Base-by-base conservation (phyloP, 1,140 invertebrate species). In the Streblospio benedicti region DNA sequence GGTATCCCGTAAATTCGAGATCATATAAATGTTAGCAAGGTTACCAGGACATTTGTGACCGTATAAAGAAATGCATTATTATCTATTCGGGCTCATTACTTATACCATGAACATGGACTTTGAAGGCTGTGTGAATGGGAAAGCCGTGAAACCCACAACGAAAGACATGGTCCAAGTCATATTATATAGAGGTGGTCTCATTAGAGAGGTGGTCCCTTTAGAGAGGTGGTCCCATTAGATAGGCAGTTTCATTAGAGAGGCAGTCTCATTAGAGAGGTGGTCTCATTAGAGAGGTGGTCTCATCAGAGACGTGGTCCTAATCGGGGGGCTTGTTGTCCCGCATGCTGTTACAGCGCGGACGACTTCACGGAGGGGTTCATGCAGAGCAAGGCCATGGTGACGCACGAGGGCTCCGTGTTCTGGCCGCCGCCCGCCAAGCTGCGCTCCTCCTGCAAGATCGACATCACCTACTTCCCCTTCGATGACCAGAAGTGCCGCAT, bases 341-440 rank as follows among this genome's bases (percentile, higher is more conserved):
- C 6, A 6, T n/a, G 4, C 4, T 20, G 27, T 62, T 60, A 23
- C 66, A 83, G 81, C 67, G 82, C 82, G n/a, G 82, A 83, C 65
- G 82, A 83, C 66, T 83, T 82, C 67, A 82, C 81, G 0, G 68
- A 75, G 18, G 81, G 80, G 5, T 82, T 82, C 68, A 81, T 83
- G 81, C 66, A 71, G 31, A 80, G 77, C 31, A 76, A 81, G 55
- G 82, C 81, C 2, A 81, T 82, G 79, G 75, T 83, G 3, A 65
- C 71, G 4, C 63, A 72, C 57, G 70, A 77, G 59, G 81, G 81
- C 5, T 78, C 76, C 30, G 80, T 83, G 2, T 79, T 81, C 58
- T 83, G 82, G 82, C 81, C 81, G 9, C 81, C 82, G 6, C 82
- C 82, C 3, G 81, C 81, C 30, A 82, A 82, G 65, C 59, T 76